Evolutionary conservation across 2,888 invertebrate species (phyloP).

Genomic region (Hemistola chrysoprasaria): DNA sequence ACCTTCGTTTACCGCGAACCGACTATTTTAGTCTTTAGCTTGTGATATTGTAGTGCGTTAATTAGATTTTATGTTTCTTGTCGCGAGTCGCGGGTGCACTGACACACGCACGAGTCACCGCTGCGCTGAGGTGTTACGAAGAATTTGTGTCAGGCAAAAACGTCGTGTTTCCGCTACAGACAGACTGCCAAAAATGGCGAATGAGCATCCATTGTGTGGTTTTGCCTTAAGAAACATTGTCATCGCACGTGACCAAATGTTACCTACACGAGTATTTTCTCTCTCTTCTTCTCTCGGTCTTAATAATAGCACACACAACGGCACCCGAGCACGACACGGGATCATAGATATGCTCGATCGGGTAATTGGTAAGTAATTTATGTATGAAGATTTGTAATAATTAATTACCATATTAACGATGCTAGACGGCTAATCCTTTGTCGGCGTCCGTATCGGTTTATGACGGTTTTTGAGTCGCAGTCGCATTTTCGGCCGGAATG

Average conservation of each 20-base stretch:
- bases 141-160: conserved; percentile 60
- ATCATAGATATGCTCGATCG: conserved; percentile 43
- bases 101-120: conserved; percentile 10
- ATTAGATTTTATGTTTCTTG: conserved; percentile 44
- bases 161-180: conserved; percentile 50
- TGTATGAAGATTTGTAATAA: conserved; percentile 73
- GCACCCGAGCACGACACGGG: conserved; percentile 13
- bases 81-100: too few species aligned
- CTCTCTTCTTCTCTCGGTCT: too few species aligned
- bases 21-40: conserved; percentile 66
- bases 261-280: conserved; percentile 35
- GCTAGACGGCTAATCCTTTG: conserved; percentile 69
- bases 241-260: conserved; percentile 61
- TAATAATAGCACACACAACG: conserved; percentile 23
- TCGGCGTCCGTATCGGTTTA: conserved; percentile 71
- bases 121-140: conserved; percentile 58
- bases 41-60: conserved; percentile 70
- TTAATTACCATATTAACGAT: conserved; percentile 79
- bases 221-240: conserved; percentile 43
- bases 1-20: conserved; percentile 51
- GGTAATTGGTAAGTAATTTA: conserved; percentile 68
- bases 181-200: conserved; percentile 58
- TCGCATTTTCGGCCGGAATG: conserved; percentile 72
- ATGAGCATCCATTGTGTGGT: conserved; percentile 64
- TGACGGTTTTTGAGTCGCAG: conserved; percentile 74